phyloP scores from a whole-genome alignment of 2,888 invertebrate genomes.

The Zhuqinia jingwanae region DNA sequence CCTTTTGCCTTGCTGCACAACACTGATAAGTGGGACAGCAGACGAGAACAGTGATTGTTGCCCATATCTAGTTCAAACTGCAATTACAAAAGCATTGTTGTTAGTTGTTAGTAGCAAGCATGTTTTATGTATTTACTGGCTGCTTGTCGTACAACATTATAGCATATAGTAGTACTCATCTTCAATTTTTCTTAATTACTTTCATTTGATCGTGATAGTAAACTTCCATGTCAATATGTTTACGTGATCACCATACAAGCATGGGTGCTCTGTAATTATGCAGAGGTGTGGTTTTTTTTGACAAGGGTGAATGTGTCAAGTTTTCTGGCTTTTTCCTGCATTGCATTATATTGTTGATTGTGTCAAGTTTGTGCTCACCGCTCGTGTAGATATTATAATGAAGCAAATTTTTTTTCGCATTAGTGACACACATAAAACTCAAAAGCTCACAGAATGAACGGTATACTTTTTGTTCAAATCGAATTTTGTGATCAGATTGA shows the following conservation, averaged over 20 bases:
- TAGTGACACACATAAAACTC: too few relatives aligned
- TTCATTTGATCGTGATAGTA: background rate
- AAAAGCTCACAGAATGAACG: too few relatives aligned
- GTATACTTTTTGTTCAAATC: too few relatives aligned
- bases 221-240: background rate
- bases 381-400: too few relatives aligned
- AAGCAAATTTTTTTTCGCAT: too few relatives aligned
- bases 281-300: background rate
- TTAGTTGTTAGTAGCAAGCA: background rate
- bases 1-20: too few relatives aligned
- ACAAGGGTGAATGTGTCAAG: background rate
- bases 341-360: background rate
- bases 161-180: background rate
- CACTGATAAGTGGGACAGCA: background rate
- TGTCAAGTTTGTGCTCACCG: too few relatives aligned
- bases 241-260: background rate
- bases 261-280: background rate
- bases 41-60: background rate
- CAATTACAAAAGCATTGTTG: background rate
- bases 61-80: conserved; percentile 17
- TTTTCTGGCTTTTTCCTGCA: background rate
- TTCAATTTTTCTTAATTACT: conserved; percentile 1
- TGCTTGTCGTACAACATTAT: too few relatives aligned
- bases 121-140: background rate
- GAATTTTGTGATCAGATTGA: too few relatives aligned